Evolutionary conservation across 2,888 invertebrate species (phyloP).

Genomic region (Lasioglossum lativentre): DNA sequence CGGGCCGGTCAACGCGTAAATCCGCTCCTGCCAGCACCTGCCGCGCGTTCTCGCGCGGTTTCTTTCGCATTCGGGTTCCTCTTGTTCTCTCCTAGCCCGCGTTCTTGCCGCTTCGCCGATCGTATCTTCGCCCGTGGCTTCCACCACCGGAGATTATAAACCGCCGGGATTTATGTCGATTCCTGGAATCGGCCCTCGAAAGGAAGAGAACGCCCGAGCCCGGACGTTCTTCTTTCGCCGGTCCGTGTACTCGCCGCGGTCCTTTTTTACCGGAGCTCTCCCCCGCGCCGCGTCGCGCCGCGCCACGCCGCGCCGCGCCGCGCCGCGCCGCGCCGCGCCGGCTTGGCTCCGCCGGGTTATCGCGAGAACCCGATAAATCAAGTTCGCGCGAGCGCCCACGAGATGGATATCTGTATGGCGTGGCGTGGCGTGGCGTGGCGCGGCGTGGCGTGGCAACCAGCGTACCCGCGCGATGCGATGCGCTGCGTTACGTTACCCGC

Average conservation of each 20-base stretch:
- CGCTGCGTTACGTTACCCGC: conserved; percentile 36
- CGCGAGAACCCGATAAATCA: conserved; percentile 77
- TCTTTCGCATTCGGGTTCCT: conserved; percentile 24
- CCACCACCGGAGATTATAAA: conserved; percentile 80
- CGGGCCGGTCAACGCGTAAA: conserved; percentile 42
- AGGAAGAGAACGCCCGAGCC: conserved; percentile 37
- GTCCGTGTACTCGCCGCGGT: conserved; percentile 34
- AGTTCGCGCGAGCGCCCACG: conserved; percentile 76
- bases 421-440: background rate
- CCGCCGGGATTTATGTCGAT: conserved; percentile 81
- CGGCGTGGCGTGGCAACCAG: conserved; percentile 44
- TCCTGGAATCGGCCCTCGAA: conserved; percentile 77
- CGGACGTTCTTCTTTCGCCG: conserved; percentile 62
- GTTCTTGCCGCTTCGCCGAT: conserved; percentile 68
- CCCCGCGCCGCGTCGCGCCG: too few species aligned
- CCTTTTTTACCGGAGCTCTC: conserved; percentile 56
- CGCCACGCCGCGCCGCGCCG: too few species aligned
- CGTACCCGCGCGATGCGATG: conserved; percentile 17
- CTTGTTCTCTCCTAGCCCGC: conserved; percentile 53
- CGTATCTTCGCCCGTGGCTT: conserved; percentile 77
- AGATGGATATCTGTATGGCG: conserved; percentile 74
- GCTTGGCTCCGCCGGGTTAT: conserved; percentile 69
- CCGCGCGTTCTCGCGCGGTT: conserved; percentile 50
- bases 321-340: conserved; percentile 29
- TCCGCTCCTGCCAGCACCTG: conserved; percentile 75